Evolutionary conservation across 2,113 vertebrate genomes (phyloP), one percentile per base, ranked within the genome.

Genomic region (Catharus bicknelli): DNA sequence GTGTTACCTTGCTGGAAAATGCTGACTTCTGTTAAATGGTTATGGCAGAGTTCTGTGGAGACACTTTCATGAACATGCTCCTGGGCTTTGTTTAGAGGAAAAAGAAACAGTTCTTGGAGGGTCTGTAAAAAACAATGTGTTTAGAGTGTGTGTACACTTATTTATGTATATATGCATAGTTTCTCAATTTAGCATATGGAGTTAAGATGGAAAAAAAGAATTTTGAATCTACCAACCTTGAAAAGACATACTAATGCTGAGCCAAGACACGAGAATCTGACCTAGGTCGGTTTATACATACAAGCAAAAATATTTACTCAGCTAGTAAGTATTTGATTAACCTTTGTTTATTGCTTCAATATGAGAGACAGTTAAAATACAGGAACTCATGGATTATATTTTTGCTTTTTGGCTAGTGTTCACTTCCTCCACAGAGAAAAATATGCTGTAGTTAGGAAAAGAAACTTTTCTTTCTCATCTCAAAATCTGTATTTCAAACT

Each of bases 311-410:
- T 88, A 92, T 94, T 96, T 95, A 95, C 34, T 96, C 48, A 90
- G 80, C 67, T 83, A 95, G 88, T 85, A 97, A 96, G 68, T 87
- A 88, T 92, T 94, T 95, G 93, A 94, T 95, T 95, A 96, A 94
- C 84, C 62, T 95, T 95, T 96, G 74, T 96, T 83, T 96, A 92
- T 96, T 95, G 21, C 59, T 96, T 94, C 89, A 96, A 92, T 87
- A 96, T 95, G 94, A 90, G 38, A 80, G 83, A 89, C 78, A 90
- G 88, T 93, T 96, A 87, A 96, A 94, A 85, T 86, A 90, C 94
- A 94, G 88, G 78, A 95, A 94, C 70, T 92, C 1, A 6, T 78
- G 76, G 87, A 90, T 91, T 83, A 40, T 92, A 74, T 66, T 94
- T 96, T 96, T 95, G 47, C 57, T 63, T 72, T 94, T 91, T 96